Percentiles rank a stretch among this genome's conserved stretches.
These are phyloP conservation scores for Watsonalla cultraria DNA, from an alignment of 2,888 invertebrate genomes.

Conservation along the genomic window DNA sequence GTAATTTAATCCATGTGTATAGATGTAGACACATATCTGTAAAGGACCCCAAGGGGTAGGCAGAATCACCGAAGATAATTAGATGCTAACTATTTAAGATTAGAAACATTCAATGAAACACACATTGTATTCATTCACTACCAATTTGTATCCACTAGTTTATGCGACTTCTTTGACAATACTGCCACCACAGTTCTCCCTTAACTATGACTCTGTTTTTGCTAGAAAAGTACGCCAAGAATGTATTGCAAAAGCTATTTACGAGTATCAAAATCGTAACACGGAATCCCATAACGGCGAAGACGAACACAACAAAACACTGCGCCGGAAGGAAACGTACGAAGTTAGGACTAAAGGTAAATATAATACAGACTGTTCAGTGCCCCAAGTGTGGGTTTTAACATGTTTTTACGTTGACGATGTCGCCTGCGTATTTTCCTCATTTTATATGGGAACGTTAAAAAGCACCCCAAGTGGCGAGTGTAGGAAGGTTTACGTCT, in stretches of 20 bases:
- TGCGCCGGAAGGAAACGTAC: conserved; percentile 5
- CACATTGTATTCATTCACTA: too few species aligned
- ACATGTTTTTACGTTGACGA: too few species aligned
- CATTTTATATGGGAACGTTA: too few species aligned
- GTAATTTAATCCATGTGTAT: too few species aligned
- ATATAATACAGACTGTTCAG: background rate
- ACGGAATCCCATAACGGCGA: conserved; percentile 3
- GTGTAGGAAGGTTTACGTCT: too few species aligned
- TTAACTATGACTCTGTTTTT: conserved; percentile 1
- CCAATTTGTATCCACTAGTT: too few species aligned
- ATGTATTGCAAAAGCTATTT: conserved; percentile 17
- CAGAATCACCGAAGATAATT: too few species aligned
- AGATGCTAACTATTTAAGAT: background rate
- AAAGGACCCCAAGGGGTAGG: too few species aligned
- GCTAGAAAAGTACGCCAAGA: conserved; percentile 20
- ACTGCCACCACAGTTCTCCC: background rate
- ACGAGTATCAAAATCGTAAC: background rate
- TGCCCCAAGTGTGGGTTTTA: too few species aligned
- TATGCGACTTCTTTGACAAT: background rate
- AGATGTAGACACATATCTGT: too few species aligned
- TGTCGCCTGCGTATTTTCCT: too few species aligned
- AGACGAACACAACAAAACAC: conserved; percentile 5
- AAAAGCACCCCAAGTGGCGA: too few species aligned
- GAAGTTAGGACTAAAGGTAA: background rate
- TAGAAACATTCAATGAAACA: background rate